Evolutionary conservation across 2,888 invertebrate genomes (phyloP).

Genomic region (Eilema depressum): DNA sequence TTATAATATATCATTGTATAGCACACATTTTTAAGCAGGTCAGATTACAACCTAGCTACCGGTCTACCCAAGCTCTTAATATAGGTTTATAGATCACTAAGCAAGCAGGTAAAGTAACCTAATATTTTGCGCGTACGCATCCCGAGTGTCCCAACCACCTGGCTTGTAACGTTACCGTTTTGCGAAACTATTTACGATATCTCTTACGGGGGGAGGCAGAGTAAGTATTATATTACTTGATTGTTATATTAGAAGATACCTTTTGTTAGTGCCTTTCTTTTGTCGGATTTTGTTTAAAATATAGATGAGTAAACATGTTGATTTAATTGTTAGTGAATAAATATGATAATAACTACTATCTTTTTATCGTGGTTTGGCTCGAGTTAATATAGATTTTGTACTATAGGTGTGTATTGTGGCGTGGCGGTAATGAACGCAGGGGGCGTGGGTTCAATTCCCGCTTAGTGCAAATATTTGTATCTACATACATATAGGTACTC

Average conservation of each 20-base stretch:
- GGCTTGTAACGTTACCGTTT: conserved; percentile 45
- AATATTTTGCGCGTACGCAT: conserved; percentile 44
- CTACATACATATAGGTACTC: too few species aligned
- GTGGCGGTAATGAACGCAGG: too few species aligned
- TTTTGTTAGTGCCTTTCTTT: neutral
- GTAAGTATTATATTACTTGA: conserved; percentile 36
- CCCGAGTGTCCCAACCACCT: conserved; percentile 42
- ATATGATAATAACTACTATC: neutral
- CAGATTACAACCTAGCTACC: conserved; percentile 18
- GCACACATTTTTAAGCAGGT: neutral
- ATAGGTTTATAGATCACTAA: conserved; percentile 43
- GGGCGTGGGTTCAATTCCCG: too few species aligned
- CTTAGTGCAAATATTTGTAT: too few species aligned
- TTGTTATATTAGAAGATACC: conserved; percentile 14
- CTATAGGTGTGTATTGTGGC: too few species aligned
- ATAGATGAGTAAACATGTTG: neutral
- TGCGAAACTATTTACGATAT: conserved; percentile 46
- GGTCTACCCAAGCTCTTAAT: conserved; percentile 27
- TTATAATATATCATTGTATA: too few species aligned
- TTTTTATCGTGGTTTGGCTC: too few species aligned
- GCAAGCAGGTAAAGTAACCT: conserved; percentile 44
- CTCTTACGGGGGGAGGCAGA: conserved; percentile 37
- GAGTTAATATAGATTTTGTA: too few species aligned
- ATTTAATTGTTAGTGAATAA: neutral
- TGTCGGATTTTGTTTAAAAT: neutral